A percentile compares a stretch with the other conserved stretches of the same genome.
These are phyloP conservation scores for Chrysolina americana DNA, from an alignment of 2,888 invertebrate genomes.

Conservation along the genomic window DNA sequence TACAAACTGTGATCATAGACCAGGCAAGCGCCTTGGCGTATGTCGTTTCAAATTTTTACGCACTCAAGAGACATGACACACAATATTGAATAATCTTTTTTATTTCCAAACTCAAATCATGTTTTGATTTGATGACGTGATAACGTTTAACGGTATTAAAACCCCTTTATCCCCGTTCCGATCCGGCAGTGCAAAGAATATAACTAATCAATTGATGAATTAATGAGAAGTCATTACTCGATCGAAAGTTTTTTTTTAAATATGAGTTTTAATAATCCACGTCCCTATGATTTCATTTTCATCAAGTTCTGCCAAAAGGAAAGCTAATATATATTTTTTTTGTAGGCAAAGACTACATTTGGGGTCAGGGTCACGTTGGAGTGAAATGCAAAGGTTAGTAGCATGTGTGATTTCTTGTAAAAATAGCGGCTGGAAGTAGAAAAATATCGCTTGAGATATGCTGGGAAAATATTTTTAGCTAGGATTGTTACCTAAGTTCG, in stretches of 20 bases:
- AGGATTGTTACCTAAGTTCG: not conserved
- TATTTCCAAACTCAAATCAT: too few species aligned
- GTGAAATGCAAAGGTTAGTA: conserved; percentile 75
- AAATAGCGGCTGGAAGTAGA: conserved; percentile 11
- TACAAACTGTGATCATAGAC: too few species aligned
- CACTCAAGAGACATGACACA: too few species aligned
- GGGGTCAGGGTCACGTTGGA: conserved; percentile 75
- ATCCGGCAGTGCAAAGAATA: too few species aligned
- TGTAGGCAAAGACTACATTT: conserved; percentile 76
- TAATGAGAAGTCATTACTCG: not conserved
- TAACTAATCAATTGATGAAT: not conserved
- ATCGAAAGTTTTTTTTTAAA: not conserved
- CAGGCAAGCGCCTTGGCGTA: too few species aligned
- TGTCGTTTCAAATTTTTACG: too few species aligned
- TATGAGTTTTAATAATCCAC: not conserved
- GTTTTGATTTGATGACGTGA: too few species aligned
- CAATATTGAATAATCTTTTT: too few species aligned
- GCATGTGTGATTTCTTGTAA: conserved; percentile 23
- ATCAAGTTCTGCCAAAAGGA: not conserved
- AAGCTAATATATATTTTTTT: conserved; percentile 41
- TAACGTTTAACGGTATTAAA: too few species aligned
- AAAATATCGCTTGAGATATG: conserved; percentile 8
- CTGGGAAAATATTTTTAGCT: conserved; percentile 14
- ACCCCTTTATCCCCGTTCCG: too few species aligned
- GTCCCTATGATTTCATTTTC: not conserved